phyloP scores from a whole-genome alignment of 2,888 invertebrate species.

The Ischnus inquisitorius region DNA sequence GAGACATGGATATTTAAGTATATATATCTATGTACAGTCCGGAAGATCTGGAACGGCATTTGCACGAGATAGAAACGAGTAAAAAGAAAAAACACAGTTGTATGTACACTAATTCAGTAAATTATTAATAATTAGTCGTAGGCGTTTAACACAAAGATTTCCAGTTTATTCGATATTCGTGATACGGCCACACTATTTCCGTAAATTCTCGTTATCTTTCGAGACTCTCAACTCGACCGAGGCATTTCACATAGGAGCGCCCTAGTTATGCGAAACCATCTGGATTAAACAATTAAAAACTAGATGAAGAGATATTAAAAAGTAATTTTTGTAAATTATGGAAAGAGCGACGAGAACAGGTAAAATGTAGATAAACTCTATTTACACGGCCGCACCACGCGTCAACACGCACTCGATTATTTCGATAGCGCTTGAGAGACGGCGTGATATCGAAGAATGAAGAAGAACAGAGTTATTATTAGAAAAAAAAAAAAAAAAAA shows the following conservation, averaged over 20 bases:
- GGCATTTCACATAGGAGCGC: conserved; percentile 31
- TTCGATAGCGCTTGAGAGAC: conserved; percentile 63
- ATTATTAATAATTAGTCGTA: neutral
- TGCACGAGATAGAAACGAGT: neutral
- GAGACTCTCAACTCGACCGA: conserved; percentile 37
- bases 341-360: conserved; percentile 51
- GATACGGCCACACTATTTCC: conserved; percentile 37
- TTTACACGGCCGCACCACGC: conserved; percentile 83
- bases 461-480: conserved; percentile 56
- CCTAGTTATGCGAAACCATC: conserved; percentile 49
- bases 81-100: conserved; percentile 1
- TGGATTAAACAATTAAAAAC: conserved; percentile 46
- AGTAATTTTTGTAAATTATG: conserved; percentile 54
- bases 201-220: conserved; percentile 39
- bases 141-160: conserved; percentile 23
- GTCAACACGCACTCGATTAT: conserved; percentile 80
- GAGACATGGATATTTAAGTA: conserved; percentile 14
- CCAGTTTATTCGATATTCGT: conserved; percentile 50
- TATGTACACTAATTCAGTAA: conserved; percentile 33
- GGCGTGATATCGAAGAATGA: conserved; percentile 58
- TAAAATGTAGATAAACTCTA: conserved; percentile 70
- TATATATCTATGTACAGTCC: conserved; percentile 71
- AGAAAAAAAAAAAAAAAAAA: conserved; percentile 60
- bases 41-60: conserved; percentile 63
- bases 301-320: conserved; percentile 59